Evolutionary conservation across 2,113 vertebrate genomes (phyloP), one percentile per base, ranked within the genome.

Genomic region (Solenodon paradoxus): DNA sequence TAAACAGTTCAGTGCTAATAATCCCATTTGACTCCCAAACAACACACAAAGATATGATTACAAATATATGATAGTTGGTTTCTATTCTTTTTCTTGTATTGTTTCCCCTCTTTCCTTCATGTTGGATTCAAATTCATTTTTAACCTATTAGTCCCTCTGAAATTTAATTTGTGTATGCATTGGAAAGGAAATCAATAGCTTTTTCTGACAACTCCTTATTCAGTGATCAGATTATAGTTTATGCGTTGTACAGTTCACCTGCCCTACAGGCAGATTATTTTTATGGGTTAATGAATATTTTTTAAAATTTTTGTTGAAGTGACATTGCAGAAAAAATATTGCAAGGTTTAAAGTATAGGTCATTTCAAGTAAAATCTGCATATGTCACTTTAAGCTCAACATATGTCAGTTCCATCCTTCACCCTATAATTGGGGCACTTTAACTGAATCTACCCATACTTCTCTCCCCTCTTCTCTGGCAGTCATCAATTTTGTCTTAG

Each of bases 191-290:
- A 90, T 59, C 64, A 59, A 61, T 66, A 90, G n/a, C 40, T 96
- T 93, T 91, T 83, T 30, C 59, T 90, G 42, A 15, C 66, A 45
- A 30, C n/a, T 28, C 55, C 94, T 90, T 74, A 32, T 45, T 28
- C 35, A 74, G 55, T 47, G 64, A 85, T 92, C 72, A 53, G 49
- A 95, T 49, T 94, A 30, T 68, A 55, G 51, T 66, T 90, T 59
- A 80, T 61, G 59, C 32, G 51, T 38, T 84, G 22, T 74, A 47
- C 82, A 42, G 74, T 93, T 94, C 49, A 91, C 81, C 57, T 90
- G 90, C 49, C 68, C 26, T 88, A 96, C 11, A 69, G 81, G 78
- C 64, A 88, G 85, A 88, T 95, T 95, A 95, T 68, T 81, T 97
- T 96, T 85, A 94, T 66, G 75, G 80, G 35, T 64, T 69, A 94